phyloP scores from a whole-genome alignment of 2,113 vertebrate species.

The Neopipo cinnamomea region DNA sequence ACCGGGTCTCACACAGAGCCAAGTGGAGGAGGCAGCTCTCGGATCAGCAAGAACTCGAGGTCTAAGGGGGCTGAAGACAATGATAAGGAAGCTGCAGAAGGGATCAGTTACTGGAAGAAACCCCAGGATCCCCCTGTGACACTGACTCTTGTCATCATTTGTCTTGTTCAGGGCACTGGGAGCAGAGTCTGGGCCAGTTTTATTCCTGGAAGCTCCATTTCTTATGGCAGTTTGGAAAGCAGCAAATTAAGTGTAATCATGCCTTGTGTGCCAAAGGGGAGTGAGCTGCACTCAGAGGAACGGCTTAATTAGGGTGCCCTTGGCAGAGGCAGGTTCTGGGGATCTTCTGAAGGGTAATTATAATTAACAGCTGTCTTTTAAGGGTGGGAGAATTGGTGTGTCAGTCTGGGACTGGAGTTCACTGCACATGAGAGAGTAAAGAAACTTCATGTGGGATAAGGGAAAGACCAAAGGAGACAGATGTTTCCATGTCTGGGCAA shows the following conservation, averaged over 20 bases:
- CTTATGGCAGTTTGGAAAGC: not conserved
- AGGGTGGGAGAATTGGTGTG: not conserved
- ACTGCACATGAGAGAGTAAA: not conserved
- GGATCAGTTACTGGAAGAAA: not conserved
- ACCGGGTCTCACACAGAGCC: not conserved
- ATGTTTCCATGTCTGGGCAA: not conserved
- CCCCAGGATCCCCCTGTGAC: fast-evolving
- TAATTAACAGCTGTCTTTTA: not conserved
- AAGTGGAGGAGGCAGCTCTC: not conserved
- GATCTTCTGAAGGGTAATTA: not conserved
- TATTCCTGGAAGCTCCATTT: not conserved
- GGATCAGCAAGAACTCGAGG: not conserved
- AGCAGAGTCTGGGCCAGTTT: not conserved
- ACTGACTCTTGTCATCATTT: not conserved
- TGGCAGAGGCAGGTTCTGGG: constrained; percentile 7
- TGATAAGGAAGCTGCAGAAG: not conserved
- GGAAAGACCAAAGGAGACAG: not conserved
- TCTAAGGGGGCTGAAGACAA: not conserved
- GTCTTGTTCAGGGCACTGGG: not conserved
- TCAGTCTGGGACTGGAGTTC: not conserved
- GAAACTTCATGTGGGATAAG: not conserved
- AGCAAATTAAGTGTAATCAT: not conserved
- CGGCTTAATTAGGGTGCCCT: not conserved
- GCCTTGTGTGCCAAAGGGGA: not conserved
- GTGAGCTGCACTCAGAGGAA: not conserved